Base-by-base conservation (phyloP, 2,797 vertebrate genomes). In the Propithecus deckenii region DNA sequence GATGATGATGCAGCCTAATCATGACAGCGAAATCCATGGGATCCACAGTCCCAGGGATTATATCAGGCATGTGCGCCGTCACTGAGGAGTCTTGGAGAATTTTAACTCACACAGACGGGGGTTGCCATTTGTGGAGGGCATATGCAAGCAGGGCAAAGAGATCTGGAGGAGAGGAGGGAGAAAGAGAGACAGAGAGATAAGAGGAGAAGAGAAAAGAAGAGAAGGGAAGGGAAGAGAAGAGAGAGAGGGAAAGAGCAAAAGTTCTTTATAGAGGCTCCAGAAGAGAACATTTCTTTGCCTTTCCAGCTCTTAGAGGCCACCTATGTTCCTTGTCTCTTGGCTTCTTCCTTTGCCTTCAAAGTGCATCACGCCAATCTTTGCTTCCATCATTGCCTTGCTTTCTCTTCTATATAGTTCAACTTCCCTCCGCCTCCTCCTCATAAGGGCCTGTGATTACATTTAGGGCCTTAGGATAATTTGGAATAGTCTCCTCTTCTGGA, bases 261-360 rank as follows among this genome's bases (percentile, higher is more conserved):
- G 17, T 84, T 67, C 32, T 20, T 75, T 63, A 32, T 3, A 11
- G 41, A 63, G n/a, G 41, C 43, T n/a, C 32, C 10, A 25, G 5
- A 48, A 20, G 57, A 69, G 41, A 55, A 20, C 10, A 3, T 71
- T 50, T 38, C 3, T 12, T 32, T 72, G 13, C 43, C 38, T 88
- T 74, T 48, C 22, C 28, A 67, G 20, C 43, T 63, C 28, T 35
- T 59, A 48, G 46, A 35, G 18, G 9, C 46, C 14, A 63, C 18
- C 3, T 14, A 18, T 15, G 1, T 15, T 41, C 52, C 23, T 86
- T 43, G 0, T 0, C 14, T 18, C 2, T 11, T 72, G 35, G 32
- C 18, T 28, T 50, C 32, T 86, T 89, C 32, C 41, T 69, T 61
- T 9, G 30, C 11, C 65, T 87, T 67, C 67, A 15, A 4, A 65